Percentiles rank a stretch among this genome's conserved stretches.
phyloP scores from a whole-genome alignment of 2,888 invertebrate species.

The Drosophila atripex region DNA sequence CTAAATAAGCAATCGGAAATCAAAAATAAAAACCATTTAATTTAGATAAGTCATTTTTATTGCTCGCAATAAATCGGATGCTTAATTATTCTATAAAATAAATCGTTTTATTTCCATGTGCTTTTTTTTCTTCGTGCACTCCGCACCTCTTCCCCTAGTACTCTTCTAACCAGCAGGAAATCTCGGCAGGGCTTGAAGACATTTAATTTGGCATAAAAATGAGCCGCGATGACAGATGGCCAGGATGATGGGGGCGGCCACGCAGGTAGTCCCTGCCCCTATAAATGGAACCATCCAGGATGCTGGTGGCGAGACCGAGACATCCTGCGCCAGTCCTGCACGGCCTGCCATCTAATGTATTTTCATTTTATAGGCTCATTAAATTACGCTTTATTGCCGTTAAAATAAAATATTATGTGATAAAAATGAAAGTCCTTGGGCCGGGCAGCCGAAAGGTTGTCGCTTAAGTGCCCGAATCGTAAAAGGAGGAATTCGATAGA shows the following conservation, averaged over 20 bases:
- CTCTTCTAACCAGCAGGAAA: conserved; percentile 20
- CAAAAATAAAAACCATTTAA: not conserved
- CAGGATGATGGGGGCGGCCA: conserved; percentile 22
- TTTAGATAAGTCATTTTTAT: conserved; percentile 1
- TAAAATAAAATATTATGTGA: conserved; percentile 81
- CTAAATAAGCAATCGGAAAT: not conserved
- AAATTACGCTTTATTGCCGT: conserved; percentile 81
- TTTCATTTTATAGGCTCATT: conserved; percentile 80
- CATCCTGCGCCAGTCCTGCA: not conserved
- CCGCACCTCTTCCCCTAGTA: conserved; percentile 9
- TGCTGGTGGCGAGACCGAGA: conserved; percentile 19
- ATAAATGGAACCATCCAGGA: conserved; percentile 7
- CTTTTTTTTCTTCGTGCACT: conserved; percentile 20
- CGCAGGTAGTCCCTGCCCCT: conserved; percentile 23
- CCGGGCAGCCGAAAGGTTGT: conserved; percentile 13
- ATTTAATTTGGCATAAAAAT: conserved; percentile 73
- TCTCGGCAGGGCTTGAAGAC: conserved; percentile 51
- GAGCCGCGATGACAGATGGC: conserved; percentile 70
- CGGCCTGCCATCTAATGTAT: conserved; percentile 65
- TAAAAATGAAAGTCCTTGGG: conserved; percentile 61
- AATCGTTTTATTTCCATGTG: not conserved
- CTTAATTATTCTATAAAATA: not conserved
- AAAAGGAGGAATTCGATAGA: conserved; percentile 19
- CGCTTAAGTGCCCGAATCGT: conserved; percentile 20
- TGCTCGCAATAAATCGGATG: not conserved